Base-by-base conservation (phyloP, 1,140 invertebrate genomes). In the Trichonephila clavata region DNA sequence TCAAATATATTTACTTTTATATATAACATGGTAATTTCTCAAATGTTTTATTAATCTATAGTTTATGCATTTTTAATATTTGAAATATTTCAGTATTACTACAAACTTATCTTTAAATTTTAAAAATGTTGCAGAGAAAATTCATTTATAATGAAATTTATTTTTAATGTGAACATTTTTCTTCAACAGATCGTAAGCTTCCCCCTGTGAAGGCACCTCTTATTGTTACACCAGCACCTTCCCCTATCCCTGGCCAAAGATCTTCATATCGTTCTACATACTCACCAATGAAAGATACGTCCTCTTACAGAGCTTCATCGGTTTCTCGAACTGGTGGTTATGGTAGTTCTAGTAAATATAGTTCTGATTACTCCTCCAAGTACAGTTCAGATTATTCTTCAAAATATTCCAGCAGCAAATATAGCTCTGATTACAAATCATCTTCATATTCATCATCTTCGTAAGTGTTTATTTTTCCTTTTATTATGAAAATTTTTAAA, bases 321-420 rank as follows among this genome's bases (percentile, higher is more conserved):
- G 63, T 65, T n/a, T 71, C 65, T 57, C 77, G 63, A n/a, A 59
- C 59, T 63, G 57, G 81, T 21, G 32, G 21, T 16, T 68, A 43
- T 27, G 20, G 27, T 16, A 81, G 71, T 21, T 8, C 93, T 20
- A 91, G 50, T 61, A 94, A 90, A 60, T 90, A 88, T 21, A 88
- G 63, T 32, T 93, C 92, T 18, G 86, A 93, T 57, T 90, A 93
- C 32, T 93, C 92, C 81, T 94, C 71, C 27, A 92, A 86, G 39
- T 94, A 94, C 24, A 92, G 90, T 59, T 87, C 92, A 80, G 94
- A 94, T 24, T 94, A 93, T 57, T 93, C 92, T 63, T 60, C 21
- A 21, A 90, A 89, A 89, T 89, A 89, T 89, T 90, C 89, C 39
- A 89, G 71, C 86, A 89, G 71, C 86, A 93, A 93, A n/a, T 90